Evolutionary conservation across 1,140 invertebrate species (phyloP), one percentile per base, ranked within the genome.

Genomic region (Nephotettix cincticeps): DNA sequence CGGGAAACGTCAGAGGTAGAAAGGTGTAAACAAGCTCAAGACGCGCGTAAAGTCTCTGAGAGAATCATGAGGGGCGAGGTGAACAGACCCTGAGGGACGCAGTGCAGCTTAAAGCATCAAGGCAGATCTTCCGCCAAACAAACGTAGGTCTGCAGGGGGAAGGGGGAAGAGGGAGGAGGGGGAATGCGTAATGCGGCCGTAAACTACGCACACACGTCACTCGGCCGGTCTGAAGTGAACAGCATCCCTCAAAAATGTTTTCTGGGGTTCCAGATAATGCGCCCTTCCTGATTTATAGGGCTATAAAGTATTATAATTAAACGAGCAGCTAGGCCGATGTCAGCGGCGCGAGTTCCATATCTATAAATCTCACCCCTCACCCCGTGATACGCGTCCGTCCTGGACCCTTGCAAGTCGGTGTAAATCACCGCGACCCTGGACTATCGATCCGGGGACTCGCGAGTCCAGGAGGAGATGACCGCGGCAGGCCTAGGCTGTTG

Each of bases 301-400:
- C 73, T 58, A 74, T 74, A 74, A 74, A 74, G 73, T 74, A 74
- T 74, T 74, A 72, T 74, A 74, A 74, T 74, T 74, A 74, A 74
- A 74, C 65, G 70, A 45, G 47, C 68, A 63, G 68, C 66, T 68
- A 54, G 71, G 21, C 58, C 45, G 45, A 66, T 67, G 69, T 70
- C 70, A 71, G 64, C 68, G 30, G 64, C 23, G 32, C 32, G 25
- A 66, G 45, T 58, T 63, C 72, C 43, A 73, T 74, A 74, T 71
- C 73, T 74, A 71, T 74, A 71, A 74, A 71, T 69, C 73, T 70
- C 58, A 29, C 3, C 28, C 51, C 69, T 47, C 66, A 68, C 47
- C 65, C 19, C 40, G 36, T 40, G 40, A 45, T 54, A 19, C 56
- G 23, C 32, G 29, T 28, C 32, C 43, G 36, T 63, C 58, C 61